A percentile compares a stretch with the other conserved stretches of the same genome.
Conservation (phyloP, 2,888 invertebrate species). For the Tubulanus polymorphus region DNA sequence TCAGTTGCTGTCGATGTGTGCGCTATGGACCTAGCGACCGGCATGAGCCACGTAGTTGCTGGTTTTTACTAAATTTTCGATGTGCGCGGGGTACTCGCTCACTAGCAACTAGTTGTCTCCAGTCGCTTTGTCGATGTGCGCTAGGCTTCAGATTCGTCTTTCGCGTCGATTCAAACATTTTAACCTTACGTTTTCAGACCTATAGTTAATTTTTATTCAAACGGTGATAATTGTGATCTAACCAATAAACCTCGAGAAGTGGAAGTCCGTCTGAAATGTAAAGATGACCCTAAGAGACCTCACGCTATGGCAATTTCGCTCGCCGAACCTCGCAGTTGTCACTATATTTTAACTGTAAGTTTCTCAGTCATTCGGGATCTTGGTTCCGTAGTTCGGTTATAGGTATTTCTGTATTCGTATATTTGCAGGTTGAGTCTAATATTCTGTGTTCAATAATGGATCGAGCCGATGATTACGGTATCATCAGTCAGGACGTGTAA, state of each 20-base stretch:
- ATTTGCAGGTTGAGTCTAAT: conserved; percentile 76
- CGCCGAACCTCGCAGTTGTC: conserved; percentile 86
- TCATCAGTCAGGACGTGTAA: no score
- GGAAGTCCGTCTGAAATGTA: conserved; percentile 64
- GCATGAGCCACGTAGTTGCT: no score
- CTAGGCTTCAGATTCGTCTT: no score
- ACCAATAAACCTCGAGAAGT: conserved; percentile 65
- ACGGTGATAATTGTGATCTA: conserved; percentile 78
- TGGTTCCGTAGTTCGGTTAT: not conserved
- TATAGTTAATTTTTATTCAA: conserved; percentile 76
- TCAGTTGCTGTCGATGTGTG: no score
- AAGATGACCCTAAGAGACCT: conserved; percentile 53
- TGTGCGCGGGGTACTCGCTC: not conserved
- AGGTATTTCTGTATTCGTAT: conserved; percentile 6
- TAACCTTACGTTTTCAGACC: no score
- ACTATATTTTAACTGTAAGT: conserved; percentile 76
- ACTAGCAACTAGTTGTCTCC: not conserved
- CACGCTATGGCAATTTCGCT: conserved; percentile 83
- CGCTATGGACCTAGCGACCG: no score
- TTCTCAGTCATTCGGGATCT: conserved; percentile 2
- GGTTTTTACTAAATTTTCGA: not conserved
- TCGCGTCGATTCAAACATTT: no score
- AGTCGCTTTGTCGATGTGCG: not conserved
- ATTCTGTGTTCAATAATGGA: conserved; percentile 81
- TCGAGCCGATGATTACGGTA: conserved; percentile 74